Base-by-base conservation (phyloP, 2,797 vertebrate species). In the Karalla daura region DNA sequence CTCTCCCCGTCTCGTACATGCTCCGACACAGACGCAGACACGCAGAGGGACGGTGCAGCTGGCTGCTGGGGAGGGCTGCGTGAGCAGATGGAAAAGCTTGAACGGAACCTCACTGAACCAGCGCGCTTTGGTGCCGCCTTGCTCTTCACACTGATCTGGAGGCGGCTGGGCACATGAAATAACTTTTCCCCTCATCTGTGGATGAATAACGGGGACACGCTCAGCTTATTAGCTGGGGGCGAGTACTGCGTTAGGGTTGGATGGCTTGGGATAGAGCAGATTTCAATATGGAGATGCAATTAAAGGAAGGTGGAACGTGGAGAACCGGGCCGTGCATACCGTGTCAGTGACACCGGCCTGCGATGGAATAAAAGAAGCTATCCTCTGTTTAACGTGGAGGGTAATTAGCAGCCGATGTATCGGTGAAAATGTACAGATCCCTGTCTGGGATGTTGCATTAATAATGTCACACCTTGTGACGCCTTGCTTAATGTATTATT, bases 81-180 rank as follows among this genome's bases (percentile, higher is more conserved):
- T 70, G 74, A 89, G 74, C 87, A 90, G 87, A 91, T 89, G 87
- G 90, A 89, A 81, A 81, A 80, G 85, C 80, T 75, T 68, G 75
- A 86, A 72, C 69, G 63, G 71, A 86, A 84, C 83, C 83, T 76
- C 58, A 78, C 62, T 81, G 68, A 85, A 87, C 76, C 76, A 71
- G 74, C 70, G 45, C 77, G 60, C 54, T 88, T 61, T 80, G 73
- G 66, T 78, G 78, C 63, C 83, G 77, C 88, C 80, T 72, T 81
- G 77, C 52, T 72, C 76, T 86, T 76, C 63, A 53, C 49, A 81
- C 67, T 7, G 1, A 70, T 24, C 35, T 62, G 55, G 24, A 72
- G 63, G 66, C 63, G 70, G 41, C 53, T 76, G 72, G 46, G 63
- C 40, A 64, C 45, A 30, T 52, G 40, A 69, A 46, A 62, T 33